Evolutionary conservation across 2,113 vertebrate species (phyloP).

Genomic region (Syngnathus floridae): DNA sequence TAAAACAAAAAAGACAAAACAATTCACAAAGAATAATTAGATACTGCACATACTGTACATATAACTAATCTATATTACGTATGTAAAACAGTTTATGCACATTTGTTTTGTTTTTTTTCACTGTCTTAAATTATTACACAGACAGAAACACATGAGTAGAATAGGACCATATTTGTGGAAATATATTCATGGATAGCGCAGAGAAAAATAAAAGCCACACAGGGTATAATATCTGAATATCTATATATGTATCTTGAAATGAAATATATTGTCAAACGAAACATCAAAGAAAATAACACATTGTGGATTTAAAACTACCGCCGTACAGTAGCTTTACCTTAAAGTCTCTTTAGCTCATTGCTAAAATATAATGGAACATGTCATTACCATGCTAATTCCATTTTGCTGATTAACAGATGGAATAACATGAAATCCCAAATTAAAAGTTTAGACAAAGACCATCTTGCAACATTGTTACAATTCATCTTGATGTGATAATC

Average conservation of each 20-base stretch:
- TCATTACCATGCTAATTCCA: neutral
- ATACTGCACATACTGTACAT: conserved; percentile 43
- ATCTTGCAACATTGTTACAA: neutral
- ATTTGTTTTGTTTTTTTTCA: neutral
- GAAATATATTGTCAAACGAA: neutral
- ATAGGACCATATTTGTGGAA: neutral
- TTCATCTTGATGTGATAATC: too few species aligned
- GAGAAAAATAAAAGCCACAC: conserved; percentile 6
- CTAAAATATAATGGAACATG: too few species aligned
- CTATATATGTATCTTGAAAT: neutral
- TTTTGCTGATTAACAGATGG: neutral
- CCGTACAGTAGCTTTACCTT: conserved; percentile 18
- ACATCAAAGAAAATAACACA: too few species aligned
- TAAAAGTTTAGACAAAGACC: neutral
- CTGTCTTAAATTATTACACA: neutral
- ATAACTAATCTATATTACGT: conserved; percentile 44
- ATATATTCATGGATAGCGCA: too few species aligned
- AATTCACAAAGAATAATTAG: conserved; percentile 68
- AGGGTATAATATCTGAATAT: neutral
- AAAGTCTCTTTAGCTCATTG: conserved; percentile 14
- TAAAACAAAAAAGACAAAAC: conserved; percentile 39
- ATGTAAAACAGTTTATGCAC: neutral
- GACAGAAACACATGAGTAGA: conserved; percentile 4
- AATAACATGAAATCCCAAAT: neutral
- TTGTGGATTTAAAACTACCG: neutral